A percentile compares a stretch with the other conserved stretches of the same genome.
These are phyloP conservation scores for Brienomyrus longianalis DNA, from an alignment of 2,113 vertebrate genomes.

Conservation along the genomic window DNA sequence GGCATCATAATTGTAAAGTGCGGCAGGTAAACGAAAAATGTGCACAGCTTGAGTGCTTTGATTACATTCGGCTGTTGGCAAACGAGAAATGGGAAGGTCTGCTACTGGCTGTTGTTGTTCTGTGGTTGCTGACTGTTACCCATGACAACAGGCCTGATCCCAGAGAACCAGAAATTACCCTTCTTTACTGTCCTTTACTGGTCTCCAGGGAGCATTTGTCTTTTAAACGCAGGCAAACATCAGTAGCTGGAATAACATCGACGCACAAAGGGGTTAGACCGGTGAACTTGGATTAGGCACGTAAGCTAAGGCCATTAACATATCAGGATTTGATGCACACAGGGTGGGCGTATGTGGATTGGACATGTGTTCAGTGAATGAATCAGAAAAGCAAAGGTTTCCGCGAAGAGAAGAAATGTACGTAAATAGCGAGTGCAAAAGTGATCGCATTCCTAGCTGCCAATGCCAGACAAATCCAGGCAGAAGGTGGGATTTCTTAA, in stretches of 20 bases:
- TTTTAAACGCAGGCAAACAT: background rate
- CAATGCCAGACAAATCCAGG: background rate
- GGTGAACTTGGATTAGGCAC: background rate
- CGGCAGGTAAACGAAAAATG: background rate
- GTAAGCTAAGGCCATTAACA: background rate
- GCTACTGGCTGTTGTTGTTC: background rate
- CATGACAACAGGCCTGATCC: background rate
- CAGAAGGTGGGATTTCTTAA: background rate
- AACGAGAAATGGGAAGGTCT: background rate
- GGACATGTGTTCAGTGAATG: background rate
- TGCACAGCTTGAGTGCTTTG: background rate
- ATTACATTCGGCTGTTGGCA: background rate
- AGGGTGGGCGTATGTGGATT: background rate
- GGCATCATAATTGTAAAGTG: background rate
- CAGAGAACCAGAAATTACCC: background rate
- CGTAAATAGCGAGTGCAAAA: background rate
- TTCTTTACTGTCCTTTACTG: background rate
- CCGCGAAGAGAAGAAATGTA: background rate
- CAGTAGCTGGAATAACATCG: background rate
- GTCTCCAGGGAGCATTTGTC: background rate
- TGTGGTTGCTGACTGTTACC: background rate
- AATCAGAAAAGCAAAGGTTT: background rate
- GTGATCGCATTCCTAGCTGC: background rate
- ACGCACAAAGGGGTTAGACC: background rate
- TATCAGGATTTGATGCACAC: background rate